Base-by-base conservation (phyloP, 2,888 invertebrate species). In the Bombylius discolor region DNA sequence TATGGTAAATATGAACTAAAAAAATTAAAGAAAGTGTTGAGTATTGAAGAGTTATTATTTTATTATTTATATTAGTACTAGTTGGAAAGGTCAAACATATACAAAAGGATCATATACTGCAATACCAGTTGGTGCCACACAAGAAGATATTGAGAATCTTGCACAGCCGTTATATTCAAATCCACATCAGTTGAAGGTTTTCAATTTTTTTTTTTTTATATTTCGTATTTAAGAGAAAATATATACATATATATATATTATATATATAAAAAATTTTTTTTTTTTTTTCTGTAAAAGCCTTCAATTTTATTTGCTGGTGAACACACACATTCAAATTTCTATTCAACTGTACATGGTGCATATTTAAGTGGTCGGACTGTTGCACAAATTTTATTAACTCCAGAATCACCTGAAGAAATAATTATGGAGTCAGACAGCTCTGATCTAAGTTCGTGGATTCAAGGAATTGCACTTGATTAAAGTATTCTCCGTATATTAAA, bases 291-390 rank as follows among this genome's bases (percentile, higher is more conserved):
- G 3, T 23, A 23, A 23, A 23, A 92, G 91, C 90, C 91, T 63
- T 81, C 82, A 45, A 74, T 93, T 64, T 76, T 89, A 68, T 96
- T 96, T 78, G 95, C 94, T 65, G 96, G 96, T 58, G 96, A 96
- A 77, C 95, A 95, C 67, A 94, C 94, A 48, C 95, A 96, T 77
- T 87, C 88, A 68, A 88, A 83, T 70, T 95, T 92, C 73, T 96
- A 95, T 74, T 95, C 94, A 51, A 96, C 95, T 4, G 93, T 91
- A 44, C 95, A 96, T 70, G 96, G 96, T 51, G 96, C 96, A 45
- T 91, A 89, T 68, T 76, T 95, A 55, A 89, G 89, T 51, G 95
- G 96, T 3, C 81, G 89, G 64, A 82, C 83, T 23, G 89, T 89
- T 45, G 89, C 91, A 47, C 85, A 89, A 70, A 77, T 82, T 53